phyloP scores from a whole-genome alignment of 2,888 invertebrate species.

The Melanostoma mellinum region DNA sequence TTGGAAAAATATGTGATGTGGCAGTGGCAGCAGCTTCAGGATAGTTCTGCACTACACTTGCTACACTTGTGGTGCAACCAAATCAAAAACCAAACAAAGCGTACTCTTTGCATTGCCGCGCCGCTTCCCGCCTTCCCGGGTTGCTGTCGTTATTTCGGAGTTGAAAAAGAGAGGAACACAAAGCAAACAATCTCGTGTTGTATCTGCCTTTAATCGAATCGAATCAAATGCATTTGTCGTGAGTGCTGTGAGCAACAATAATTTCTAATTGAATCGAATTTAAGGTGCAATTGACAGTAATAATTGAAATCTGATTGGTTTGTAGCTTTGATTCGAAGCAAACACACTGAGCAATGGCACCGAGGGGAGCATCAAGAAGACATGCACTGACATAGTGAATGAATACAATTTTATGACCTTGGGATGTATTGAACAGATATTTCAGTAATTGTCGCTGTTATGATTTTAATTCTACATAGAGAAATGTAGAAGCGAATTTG shows the following conservation, averaged over 20 bases:
- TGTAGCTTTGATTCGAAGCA: conserved; percentile 53
- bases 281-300: conserved; percentile 82
- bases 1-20: conserved; percentile 38
- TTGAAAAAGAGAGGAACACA: conserved; percentile 1
- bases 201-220: conserved; percentile 65
- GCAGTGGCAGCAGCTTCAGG: neutral
- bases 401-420: conserved; percentile 38
- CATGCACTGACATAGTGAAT: conserved; percentile 38
- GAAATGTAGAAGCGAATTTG: neutral
- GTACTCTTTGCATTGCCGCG: neutral
- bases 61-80: conserved; percentile 40
- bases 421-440: conserved; percentile 13
- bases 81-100: conserved; percentile 12
- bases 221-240: conserved; percentile 68
- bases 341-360: neutral
- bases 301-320: conserved; percentile 73
- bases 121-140: conserved; percentile 1
- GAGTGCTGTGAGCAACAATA: conserved; percentile 76
- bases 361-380: neutral
- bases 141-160: neutral
- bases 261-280: conserved; percentile 82
- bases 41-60: conserved; percentile 21
- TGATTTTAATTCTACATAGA: too few species aligned
- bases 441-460: conserved; percentile 3
- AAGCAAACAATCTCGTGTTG: conserved; percentile 41